Evolutionary conservation across 1,140 invertebrate species (phyloP).

Genomic region (Chymomyza costata): DNA sequence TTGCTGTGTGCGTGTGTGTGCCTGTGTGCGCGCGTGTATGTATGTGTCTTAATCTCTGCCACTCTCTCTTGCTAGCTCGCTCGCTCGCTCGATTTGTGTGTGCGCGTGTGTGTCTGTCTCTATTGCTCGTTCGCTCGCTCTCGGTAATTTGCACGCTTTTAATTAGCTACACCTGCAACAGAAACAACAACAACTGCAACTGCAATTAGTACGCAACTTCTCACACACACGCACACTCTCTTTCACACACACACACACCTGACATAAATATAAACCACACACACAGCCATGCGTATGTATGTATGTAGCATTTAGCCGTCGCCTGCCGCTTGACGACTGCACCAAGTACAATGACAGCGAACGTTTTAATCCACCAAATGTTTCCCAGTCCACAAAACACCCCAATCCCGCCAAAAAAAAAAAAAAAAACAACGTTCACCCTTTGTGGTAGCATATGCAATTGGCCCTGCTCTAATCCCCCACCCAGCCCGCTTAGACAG

Average conservation of each 20-base stretch:
- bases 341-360: too few relatives aligned
- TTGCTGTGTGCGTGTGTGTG: slow-evolving; percentile 23
- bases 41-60: slow-evolving; percentile 19
- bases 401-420: slow-evolving; percentile 20
- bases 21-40: too few relatives aligned
- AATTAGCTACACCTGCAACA: slow-evolving; percentile 30
- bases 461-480: too few relatives aligned
- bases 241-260: slow-evolving; percentile 3
- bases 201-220: slow-evolving; percentile 28
- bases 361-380: too few relatives aligned
- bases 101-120: slow-evolving; percentile 48
- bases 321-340: slow-evolving; percentile 31
- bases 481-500: too few relatives aligned
- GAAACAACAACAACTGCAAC: slow-evolving; percentile 32
- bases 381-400: too few relatives aligned
- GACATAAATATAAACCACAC: slow-evolving; percentile 24
- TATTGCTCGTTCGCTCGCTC: slow-evolving; percentile 21
- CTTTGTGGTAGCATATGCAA: too few relatives aligned
- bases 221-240: slow-evolving; percentile 11
- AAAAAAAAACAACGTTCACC: too few relatives aligned
- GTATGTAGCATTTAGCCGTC: slow-evolving; percentile 22
- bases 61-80: slow-evolving; percentile 25
- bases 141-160: slow-evolving; percentile 59
- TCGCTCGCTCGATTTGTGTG: slow-evolving; percentile 50
- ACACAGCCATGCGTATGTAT: slow-evolving; percentile 2